Percentiles rank a stretch among this genome's conserved stretches.
Evolutionary conservation across 2,888 invertebrate genomes (phyloP).

Genomic region (Arrhopalites spinosus): DNA sequence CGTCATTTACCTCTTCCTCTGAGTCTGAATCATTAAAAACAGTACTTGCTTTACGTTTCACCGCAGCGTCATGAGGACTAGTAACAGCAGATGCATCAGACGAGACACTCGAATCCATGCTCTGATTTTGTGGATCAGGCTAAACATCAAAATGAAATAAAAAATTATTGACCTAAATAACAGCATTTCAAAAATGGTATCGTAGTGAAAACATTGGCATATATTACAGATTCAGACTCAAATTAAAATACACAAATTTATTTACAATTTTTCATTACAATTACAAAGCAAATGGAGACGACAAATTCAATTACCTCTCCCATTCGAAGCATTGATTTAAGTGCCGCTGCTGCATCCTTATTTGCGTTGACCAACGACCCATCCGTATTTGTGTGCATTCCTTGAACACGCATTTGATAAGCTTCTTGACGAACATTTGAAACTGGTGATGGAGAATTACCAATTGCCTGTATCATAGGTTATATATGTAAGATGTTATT

Average conservation of each 20-base stretch:
- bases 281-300: neutral
- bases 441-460: slow-evolving; percentile 63
- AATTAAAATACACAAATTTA: neutral
- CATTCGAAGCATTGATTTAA: slow-evolving; percentile 64
- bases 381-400: slow-evolving; percentile 56
- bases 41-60: slow-evolving; percentile 61
- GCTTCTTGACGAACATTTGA: slow-evolving; percentile 78
- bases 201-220: neutral
- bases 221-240: neutral
- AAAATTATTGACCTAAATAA: neutral
- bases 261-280: neutral
- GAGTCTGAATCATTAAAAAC: slow-evolving; percentile 63
- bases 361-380: slow-evolving; percentile 49
- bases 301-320: slow-evolving; percentile 57
- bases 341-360: slow-evolving; percentile 59
- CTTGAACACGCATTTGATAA: slow-evolving; percentile 68
- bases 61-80: slow-evolving; percentile 29
- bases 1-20: slow-evolving; percentile 81
- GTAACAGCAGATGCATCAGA: slow-evolving; percentile 23
- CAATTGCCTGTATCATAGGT: slow-evolving; percentile 70
- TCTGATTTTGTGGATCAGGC: neutral
- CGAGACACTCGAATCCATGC: slow-evolving; percentile 27
- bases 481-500: too few species aligned
- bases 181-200: slow-evolving; percentile 11
- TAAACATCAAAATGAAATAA: neutral